Evolutionary conservation across 2,888 invertebrate species (phyloP), one percentile per base, ranked within the genome.

Genomic region (Pediacus dermestoides): DNA sequence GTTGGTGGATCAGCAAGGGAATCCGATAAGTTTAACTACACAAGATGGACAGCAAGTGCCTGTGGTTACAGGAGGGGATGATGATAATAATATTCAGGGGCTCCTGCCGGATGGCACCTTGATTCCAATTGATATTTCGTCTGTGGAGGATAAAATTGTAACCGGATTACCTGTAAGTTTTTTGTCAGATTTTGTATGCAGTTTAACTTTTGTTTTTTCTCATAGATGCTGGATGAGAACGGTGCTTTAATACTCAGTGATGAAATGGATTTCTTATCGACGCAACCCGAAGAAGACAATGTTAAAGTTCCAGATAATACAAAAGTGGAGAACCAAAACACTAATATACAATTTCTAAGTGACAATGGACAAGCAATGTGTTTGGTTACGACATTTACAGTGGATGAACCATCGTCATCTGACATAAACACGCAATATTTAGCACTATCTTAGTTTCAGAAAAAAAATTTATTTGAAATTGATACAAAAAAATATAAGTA

Each of bases 1-100:
- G 74, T 76, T 84, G 42, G 77, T 80, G 1, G 83, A 83, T 61
- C 80, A 78, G 58, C 75, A 79, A 36, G 84, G 82, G 14, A 82
- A 82, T 64, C 79, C 81, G 1, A 68, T 78, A 34, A 81, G 80
- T 52, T 75, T 85, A 56, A 81, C 81, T 1, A 78, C 82, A 64
- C 77, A 78, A 48, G 82, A 83, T 57, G 83, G 84, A 13, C 77
- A 81, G 30, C 75, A 77, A 36, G 74, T 85, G 14, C 76, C 78
- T 28, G 76, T 80, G 46, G 63, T 70, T 4, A 74, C 78, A 2
- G 74, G 80, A 1, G 46, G 79, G 42, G 71, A 80, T 49, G 72
- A 71, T 27, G 67, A 71, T 42, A 70, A 71, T 46, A 67, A 66
- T 38, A 64, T 73, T 41, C 64, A 72, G 44, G 68, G 72, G 1